Conservation (phyloP, 1,140 invertebrate genomes). For the Sipha flava region DNA sequence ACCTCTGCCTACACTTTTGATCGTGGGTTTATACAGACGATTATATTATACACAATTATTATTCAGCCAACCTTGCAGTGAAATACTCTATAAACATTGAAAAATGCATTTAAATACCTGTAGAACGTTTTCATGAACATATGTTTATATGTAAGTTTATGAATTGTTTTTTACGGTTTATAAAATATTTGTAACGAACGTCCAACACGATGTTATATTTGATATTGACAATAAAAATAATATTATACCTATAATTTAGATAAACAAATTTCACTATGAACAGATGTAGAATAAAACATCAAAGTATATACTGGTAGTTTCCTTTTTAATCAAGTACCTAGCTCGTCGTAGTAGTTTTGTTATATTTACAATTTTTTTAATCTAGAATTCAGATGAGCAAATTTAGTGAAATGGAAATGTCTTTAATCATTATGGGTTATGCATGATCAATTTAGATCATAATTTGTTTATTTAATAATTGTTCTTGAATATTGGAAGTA, state of each 20-base stretch:
- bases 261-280: background rate
- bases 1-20: background rate
- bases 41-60: background rate
- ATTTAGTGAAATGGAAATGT: conserved; percentile 9
- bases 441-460: background rate
- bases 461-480: background rate
- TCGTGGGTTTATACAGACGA: background rate
- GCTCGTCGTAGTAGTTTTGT: too few relatives aligned
- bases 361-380: conserved; percentile 9
- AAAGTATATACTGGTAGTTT: background rate
- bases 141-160: too few relatives aligned
- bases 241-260: background rate
- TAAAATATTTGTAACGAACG: background rate
- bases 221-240: background rate
- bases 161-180: background rate
- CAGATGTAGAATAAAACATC: background rate
- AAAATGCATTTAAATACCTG: background rate
- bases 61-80: background rate
- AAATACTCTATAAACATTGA: background rate
- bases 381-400: background rate
- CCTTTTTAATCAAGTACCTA: conserved; percentile 1
- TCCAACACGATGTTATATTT: too few relatives aligned
- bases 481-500: background rate
- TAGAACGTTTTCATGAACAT: background rate
- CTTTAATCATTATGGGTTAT: background rate